A percentile compares a stretch with the other conserved stretches of the same genome.
Evolutionary conservation across 2,113 vertebrate species (phyloP).

Genomic region (Daubentonia madagascariensis): DNA sequence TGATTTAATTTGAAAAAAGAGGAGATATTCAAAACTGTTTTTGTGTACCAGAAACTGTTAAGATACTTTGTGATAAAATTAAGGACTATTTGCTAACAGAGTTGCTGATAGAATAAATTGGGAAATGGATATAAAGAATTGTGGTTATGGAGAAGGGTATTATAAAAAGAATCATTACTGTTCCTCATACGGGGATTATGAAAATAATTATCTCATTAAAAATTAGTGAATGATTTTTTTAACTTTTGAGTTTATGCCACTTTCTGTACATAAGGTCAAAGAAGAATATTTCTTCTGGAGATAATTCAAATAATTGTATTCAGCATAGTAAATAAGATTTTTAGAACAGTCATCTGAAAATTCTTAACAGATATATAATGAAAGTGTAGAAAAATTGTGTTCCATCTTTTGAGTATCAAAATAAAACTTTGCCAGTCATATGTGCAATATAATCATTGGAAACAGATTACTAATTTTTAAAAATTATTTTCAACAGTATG

Average conservation of each 20-base stretch:
- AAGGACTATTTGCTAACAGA: background rate
- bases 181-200: background rate
- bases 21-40: background rate
- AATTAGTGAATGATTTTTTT: background rate
- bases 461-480: background rate
- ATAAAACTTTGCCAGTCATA: background rate
- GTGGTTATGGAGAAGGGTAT: background rate
- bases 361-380: background rate
- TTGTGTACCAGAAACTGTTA: background rate
- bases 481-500: background rate
- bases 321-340: conserved; percentile 2
- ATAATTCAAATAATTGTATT: conserved; percentile 7
- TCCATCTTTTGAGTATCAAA: background rate
- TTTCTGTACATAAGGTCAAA: background rate
- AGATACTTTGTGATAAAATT: background rate
- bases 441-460: background rate
- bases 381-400: background rate
- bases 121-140: conserved; percentile 4
- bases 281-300: background rate
- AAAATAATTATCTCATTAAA: conserved; percentile 36
- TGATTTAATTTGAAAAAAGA: background rate
- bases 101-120: background rate
- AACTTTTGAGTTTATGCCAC: background rate
- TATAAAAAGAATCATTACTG: background rate
- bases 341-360: background rate